Conservation (phyloP, 1,140 invertebrate species). For the Pseudomyrmex concolor region DNA sequence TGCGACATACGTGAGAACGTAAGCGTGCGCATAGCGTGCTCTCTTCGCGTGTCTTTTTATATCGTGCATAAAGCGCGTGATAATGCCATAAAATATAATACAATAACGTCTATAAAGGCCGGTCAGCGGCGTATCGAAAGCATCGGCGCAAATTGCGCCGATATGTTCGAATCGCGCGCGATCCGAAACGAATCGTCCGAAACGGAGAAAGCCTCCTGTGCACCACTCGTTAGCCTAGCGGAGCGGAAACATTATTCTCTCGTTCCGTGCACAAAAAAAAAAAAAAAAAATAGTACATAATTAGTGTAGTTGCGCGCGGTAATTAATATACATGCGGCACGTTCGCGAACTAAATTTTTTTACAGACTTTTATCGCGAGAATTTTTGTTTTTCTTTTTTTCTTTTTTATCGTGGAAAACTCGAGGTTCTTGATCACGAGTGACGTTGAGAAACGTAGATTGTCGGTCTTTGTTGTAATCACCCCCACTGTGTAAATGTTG, state of each 20-base stretch:
- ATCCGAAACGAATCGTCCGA: slow-evolving; percentile 23
- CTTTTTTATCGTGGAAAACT: background rate
- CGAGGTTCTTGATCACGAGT: background rate
- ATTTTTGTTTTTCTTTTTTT: too few species aligned
- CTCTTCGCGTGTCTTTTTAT: background rate
- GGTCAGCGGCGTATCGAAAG: slow-evolving; percentile 48
- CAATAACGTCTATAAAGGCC: slow-evolving; percentile 38
- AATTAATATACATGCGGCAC: background rate
- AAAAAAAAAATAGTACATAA: background rate
- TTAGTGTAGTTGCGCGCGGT: background rate
- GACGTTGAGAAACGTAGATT: background rate
- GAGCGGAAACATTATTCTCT: slow-evolving; percentile 17
- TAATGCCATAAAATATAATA: background rate
- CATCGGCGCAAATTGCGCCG: slow-evolving; percentile 27
- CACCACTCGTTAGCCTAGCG: background rate
- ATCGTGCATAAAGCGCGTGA: background rate
- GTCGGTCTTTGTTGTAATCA: background rate
- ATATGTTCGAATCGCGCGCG: slow-evolving; percentile 12
- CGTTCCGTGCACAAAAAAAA: background rate
- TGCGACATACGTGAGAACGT: background rate
- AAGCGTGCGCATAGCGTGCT: background rate
- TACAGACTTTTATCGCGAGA: too few species aligned
- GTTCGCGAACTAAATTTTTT: background rate
- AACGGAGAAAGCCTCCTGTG: slow-evolving; percentile 39
- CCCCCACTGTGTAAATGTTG: background rate